Evolutionary conservation across 1,140 invertebrate genomes (phyloP).

Genomic region (Cyclina sinensis): DNA sequence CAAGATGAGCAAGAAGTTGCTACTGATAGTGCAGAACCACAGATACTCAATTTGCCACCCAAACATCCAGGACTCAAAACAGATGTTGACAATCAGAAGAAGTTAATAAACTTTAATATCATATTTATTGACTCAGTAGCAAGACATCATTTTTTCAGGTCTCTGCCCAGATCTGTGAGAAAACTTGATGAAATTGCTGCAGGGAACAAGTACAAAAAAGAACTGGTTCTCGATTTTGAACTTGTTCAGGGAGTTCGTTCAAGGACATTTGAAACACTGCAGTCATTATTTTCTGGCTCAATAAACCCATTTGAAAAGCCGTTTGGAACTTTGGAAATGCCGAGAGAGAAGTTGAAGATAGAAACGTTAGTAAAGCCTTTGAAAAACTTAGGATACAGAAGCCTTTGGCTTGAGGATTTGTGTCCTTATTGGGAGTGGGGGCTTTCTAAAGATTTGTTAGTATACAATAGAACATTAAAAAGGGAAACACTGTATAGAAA

Average conservation of each 20-base stretch:
- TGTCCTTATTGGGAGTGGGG: slow-evolving; percentile 86
- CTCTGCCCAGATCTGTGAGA: slow-evolving; percentile 79
- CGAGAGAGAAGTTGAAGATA: slow-evolving; percentile 75
- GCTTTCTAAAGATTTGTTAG: slow-evolving; percentile 82
- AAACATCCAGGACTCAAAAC: not conserved
- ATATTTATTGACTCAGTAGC: slow-evolving; percentile 85
- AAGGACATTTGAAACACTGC: slow-evolving; percentile 83
- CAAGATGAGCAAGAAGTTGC: too few species aligned
- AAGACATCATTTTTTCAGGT: slow-evolving; percentile 83
- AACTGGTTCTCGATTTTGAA: slow-evolving; percentile 81
- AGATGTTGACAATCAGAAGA: not conserved
- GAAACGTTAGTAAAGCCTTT: slow-evolving; percentile 75
- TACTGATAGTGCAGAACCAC: slow-evolving; percentile 41
- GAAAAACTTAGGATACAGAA: slow-evolving; percentile 78
- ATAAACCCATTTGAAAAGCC: slow-evolving; percentile 78
- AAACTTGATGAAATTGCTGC: slow-evolving; percentile 64
- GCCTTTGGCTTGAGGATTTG: slow-evolving; percentile 84
- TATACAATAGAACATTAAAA: slow-evolving; percentile 74
- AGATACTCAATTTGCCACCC: slow-evolving; percentile 76
- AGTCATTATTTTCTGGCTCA: slow-evolving; percentile 75
- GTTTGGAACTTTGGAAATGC: slow-evolving; percentile 80
- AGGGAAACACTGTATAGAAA: slow-evolving; percentile 70
- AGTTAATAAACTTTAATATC: slow-evolving; percentile 81
- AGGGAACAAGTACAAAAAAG: not conserved
- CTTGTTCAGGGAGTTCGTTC: slow-evolving; percentile 82